Evolutionary conservation across 2,797 vertebrate species (phyloP), one percentile per base, ranked within the genome.

Genomic region (Hybognathus amarus): DNA sequence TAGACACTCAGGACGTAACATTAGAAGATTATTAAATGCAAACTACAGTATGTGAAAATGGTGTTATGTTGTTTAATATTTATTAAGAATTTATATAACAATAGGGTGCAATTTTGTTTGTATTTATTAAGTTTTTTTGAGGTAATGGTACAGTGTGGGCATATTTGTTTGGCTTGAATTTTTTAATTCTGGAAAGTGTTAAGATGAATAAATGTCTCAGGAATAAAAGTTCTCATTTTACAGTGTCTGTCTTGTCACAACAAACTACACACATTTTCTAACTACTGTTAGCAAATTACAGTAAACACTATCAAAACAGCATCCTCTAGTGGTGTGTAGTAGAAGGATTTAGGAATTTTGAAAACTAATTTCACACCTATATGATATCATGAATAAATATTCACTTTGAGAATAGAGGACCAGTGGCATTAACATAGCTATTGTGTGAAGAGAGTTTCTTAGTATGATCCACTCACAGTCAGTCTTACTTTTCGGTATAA

Each of bases 121-220:
- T 42, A 63, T 47, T 73, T 50, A 18, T 47, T 71, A 9, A 64
- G 33, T 20, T 4, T 30, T 67, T 42, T 33, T 45, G 33, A 54
- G 71, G 12, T 66, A 5, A 80, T 42, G 69, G 20, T 63, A 33
- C 63, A n/a, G 11, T 73, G 66, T 63, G 30, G 20, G 27, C 33
- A 54, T 87, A 77, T 69, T 76, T 67, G n/a, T n/a, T 70, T 52
- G 50, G 69, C 61, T 63, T 89, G 24, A 71, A 88, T 83, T 83
- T 70, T 63, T 89, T 75, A 87, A 90, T 67, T 59, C 80, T 52
- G 86, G 54, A 89, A 83, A 77, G 86, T 89, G 88, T 90, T 90
- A 64, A 87, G 88, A 89, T 82, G 69, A 94, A 93, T 94, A 94
- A 94, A 94, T 91, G 91, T 91, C 90, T 93, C 91, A 93, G 91